Percentiles rank a stretch among this genome's conserved stretches.
phyloP scores from a whole-genome alignment of 2,113 vertebrate species.

The Siphamia tubifer region DNA sequence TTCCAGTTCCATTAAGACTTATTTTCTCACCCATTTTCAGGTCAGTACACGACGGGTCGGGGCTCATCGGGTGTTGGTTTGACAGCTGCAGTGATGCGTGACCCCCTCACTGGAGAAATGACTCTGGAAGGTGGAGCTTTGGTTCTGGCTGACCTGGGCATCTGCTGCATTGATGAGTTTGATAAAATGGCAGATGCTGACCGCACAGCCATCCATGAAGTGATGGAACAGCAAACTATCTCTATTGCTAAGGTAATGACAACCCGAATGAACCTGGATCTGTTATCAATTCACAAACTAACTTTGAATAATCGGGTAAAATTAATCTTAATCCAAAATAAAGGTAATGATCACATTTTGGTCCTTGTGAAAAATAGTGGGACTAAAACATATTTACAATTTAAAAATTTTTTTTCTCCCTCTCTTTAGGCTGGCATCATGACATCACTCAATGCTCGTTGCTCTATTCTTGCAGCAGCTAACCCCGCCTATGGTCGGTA shows the following conservation, averaged over 20 bases:
- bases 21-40: constrained; percentile 56
- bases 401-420: background rate
- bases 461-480: constrained; percentile 90
- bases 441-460: constrained; percentile 92
- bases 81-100: constrained; percentile 90
- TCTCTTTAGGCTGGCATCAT: constrained; percentile 88
- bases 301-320: no score
- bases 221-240: constrained; percentile 96
- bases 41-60: constrained; percentile 92
- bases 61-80: constrained; percentile 92
- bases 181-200: constrained; percentile 93
- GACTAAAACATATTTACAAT: background rate
- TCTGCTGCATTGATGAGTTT: constrained; percentile 96
- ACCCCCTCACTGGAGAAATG: constrained; percentile 87
- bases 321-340: no score
- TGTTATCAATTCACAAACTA: no score
- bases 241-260: constrained; percentile 87
- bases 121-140: constrained; percentile 89
- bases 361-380: no score
- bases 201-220: constrained; percentile 92
- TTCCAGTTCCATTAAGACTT: background rate
- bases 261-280: no score
- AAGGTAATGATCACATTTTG: no score
- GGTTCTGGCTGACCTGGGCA: constrained; percentile 88
- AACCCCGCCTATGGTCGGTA: constrained; percentile 93